Base-by-base conservation (phyloP, 2,888 invertebrate species). In the Epinotia brunnichana region DNA sequence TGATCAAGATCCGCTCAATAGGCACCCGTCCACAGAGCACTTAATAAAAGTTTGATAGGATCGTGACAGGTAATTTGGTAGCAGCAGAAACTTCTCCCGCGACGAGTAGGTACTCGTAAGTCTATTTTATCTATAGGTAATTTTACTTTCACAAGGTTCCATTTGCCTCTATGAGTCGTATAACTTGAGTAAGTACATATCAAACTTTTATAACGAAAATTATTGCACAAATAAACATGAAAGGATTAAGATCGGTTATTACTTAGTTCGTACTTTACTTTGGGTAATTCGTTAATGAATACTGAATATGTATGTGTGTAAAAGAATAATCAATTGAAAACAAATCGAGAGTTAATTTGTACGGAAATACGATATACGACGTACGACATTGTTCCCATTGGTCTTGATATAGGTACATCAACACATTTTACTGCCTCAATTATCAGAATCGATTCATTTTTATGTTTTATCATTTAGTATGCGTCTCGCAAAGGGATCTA, bases 51-150 rank as follows among this genome's bases (percentile, higher is more conserved):
- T 71, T 71, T 71, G 71, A 71, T 53, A 66, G 24, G 53, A 19
- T 53, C 60, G 53, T 71, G 66, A 71, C 71, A 66, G 71, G 66
- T 66, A 66, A 71, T 66, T 71, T 66, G 71, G 56, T 29, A 29
- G 62, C 35, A 53, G 60, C 60, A 69, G 70, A 48, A 61, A 66
- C 24, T 68, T 60, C 13, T 29, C 24, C 39, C 19, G 24, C 44
- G 21, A 39, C 35, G 35, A 35, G 35, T 35, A 35, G n/a, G n/a
- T 35, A 35, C 35, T 35, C 35, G 9, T 51, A 24, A 41, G 29
- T 15, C 24, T 29, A 29, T 48, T 48, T 61, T 53, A 69, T 62
- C 29, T n/a, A n/a, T n/a, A n/a, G 69, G 35, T 54, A 56, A 44
- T 44, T 62, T 69, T 56, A 54, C 24, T 69, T 69, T 39, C 29